Evolutionary conservation across 2,113 vertebrate genomes (phyloP).

Genomic region (Chionodraco myersi): DNA sequence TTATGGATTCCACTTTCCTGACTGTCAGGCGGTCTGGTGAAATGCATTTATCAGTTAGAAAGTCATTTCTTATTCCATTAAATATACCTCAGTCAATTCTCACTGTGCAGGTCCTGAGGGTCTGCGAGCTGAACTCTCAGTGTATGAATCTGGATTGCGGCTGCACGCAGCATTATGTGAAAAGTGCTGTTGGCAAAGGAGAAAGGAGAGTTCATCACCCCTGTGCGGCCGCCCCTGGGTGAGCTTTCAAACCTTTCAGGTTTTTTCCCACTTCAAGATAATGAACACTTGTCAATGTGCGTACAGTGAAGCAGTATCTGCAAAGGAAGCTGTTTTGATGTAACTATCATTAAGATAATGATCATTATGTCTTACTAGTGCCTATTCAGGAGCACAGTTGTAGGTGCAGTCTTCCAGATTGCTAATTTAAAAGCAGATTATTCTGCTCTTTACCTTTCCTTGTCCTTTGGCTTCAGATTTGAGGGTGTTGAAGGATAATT

Average conservation of each 20-base stretch:
- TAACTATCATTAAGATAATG: not conserved
- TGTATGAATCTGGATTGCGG: constrained; percentile 26
- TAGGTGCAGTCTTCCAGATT: not conserved
- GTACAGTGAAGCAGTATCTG: not conserved
- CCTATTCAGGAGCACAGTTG: not conserved
- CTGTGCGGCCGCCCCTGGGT: constrained; percentile 40
- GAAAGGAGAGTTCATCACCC: constrained; percentile 55
- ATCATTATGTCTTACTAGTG: not conserved
- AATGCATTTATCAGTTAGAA: constrained; percentile 26
- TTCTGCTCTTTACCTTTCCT: not conserved
- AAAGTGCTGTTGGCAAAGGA: constrained; percentile 37
- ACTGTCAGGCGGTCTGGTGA: constrained; percentile 1
- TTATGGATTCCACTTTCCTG: not conserved
- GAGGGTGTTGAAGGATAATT: not conserved
- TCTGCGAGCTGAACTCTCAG: constrained; percentile 24
- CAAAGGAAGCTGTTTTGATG: not conserved
- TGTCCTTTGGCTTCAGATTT: not conserved
- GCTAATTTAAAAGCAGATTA: not conserved
- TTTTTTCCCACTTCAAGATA: not conserved
- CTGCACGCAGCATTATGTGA: constrained; percentile 38
- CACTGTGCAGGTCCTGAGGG: constrained; percentile 29
- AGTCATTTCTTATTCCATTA: constrained; percentile 39
- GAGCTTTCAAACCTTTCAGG: constrained; percentile 18
- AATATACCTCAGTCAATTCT: constrained; percentile 28
- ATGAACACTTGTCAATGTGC: not conserved